These are phyloP conservation scores for Torymus aiolomorphi DNA, from an alignment of 2,888 invertebrate genomes.

Conservation along the genomic window DNA sequence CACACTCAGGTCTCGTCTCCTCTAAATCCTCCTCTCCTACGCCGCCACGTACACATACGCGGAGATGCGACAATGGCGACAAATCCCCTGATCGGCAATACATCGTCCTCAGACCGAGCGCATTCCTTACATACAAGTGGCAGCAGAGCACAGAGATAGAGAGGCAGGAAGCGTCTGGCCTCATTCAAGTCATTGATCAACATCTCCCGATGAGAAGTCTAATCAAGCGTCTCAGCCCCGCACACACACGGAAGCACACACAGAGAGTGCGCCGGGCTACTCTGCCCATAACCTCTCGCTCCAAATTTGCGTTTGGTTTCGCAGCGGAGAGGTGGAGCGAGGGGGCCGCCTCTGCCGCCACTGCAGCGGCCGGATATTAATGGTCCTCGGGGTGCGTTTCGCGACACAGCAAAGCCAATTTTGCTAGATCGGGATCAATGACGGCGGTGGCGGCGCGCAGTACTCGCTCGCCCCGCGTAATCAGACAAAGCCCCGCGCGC, in stretches of 20 bases:
- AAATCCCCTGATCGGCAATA: not conserved
- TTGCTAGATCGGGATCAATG: slow-evolving; percentile 68
- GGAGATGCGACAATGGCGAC: not conserved
- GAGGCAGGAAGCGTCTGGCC: no score
- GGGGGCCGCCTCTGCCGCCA: no score
- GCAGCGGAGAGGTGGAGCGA: not conserved
- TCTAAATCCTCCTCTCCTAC: no score
- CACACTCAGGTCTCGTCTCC: no score
- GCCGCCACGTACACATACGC: no score
- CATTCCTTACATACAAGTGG: slow-evolving; percentile 3
- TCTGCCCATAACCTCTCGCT: not conserved
- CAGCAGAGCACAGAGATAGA: not conserved
- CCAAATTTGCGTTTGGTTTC: not conserved
- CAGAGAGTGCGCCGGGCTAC: no score
- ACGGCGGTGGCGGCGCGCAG: slow-evolving; percentile 53
- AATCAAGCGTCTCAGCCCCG: slow-evolving; percentile 20
- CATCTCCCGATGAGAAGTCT: slow-evolving; percentile 15
- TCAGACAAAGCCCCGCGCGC: slow-evolving; percentile 67
- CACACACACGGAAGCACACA: not conserved
- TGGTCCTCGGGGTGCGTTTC: slow-evolving; percentile 66
- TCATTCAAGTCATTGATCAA: slow-evolving; percentile 20
- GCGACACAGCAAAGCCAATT: slow-evolving; percentile 68
- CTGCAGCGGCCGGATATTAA: slow-evolving; percentile 63
- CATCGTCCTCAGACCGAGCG: not conserved
- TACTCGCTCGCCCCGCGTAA: slow-evolving; percentile 63